Evolutionary conservation across 2,888 invertebrate genomes (phyloP).

Genomic region (Perithous albicinctus): DNA sequence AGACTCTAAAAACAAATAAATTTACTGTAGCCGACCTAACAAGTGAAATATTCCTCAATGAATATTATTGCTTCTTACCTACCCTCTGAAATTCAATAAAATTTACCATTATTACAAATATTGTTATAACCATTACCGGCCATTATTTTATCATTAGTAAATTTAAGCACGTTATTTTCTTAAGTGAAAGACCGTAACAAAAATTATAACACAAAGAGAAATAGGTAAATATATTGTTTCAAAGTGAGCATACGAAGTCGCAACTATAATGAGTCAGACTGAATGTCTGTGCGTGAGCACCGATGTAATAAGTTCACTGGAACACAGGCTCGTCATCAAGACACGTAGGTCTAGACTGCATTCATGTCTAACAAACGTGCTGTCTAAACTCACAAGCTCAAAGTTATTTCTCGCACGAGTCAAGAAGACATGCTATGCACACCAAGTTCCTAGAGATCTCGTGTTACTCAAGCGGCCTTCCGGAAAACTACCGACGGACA

Average conservation of each 20-base stretch:
- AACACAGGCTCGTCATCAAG: conserved; percentile 23
- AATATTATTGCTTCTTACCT: too few relatives aligned
- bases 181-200: neutral
- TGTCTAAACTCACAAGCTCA: conserved; percentile 27
- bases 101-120: too few relatives aligned
- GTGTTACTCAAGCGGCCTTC: conserved; percentile 25
- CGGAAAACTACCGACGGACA: conserved; percentile 42
- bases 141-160: too few relatives aligned
- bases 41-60: too few relatives aligned
- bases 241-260: neutral
- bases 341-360: conserved; percentile 9
- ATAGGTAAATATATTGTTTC: neutral
- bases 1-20: too few relatives aligned
- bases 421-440: conserved; percentile 36
- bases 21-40: too few relatives aligned
- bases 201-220: neutral
- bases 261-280: conserved; percentile 5
- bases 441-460: conserved; percentile 51
- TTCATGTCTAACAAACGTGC: conserved; percentile 3
- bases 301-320: neutral
- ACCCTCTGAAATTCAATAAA: too few relatives aligned
- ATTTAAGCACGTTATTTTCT: neutral
- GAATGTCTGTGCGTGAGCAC: conserved; percentile 7
- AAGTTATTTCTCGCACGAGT: conserved; percentile 44
- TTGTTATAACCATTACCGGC: too few relatives aligned